These are phyloP conservation scores for Euproctis similis DNA, from an alignment of 2,888 invertebrate species.

Conservation along the genomic window DNA sequence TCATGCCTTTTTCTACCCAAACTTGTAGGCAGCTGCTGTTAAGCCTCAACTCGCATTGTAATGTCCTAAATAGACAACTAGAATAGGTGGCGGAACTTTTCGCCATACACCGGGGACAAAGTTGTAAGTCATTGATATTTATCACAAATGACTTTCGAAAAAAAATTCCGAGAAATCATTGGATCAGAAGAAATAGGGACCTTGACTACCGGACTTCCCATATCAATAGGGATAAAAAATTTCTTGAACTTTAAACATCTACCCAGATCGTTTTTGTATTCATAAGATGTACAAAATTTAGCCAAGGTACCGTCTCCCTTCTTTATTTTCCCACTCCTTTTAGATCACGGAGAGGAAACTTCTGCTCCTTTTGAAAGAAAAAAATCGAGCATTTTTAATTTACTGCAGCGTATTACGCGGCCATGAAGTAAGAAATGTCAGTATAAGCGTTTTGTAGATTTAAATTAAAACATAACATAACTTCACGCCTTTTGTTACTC, in stretches of 20 bases:
- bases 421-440: conserved; percentile 21
- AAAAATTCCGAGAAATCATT: no score
- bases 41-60: no score
- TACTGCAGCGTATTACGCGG: conserved; percentile 34
- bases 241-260: conserved; percentile 29
- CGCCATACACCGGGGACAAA: no score
- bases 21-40: no score
- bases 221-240: conserved; percentile 22
- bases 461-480: no score
- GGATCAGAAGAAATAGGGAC: no score
- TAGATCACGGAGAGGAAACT: conserved; percentile 9
- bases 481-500: no score
- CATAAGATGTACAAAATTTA: conserved; percentile 54
- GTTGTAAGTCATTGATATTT: no score
- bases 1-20: no score
- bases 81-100: no score
- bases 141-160: no score
- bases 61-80: no score
- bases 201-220: conserved; percentile 9
- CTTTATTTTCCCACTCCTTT: conserved; percentile 18
- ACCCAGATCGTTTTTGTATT: conserved; percentile 57
- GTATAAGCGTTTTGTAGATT: neutral
- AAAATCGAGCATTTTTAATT: conserved; percentile 58
- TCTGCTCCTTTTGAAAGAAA: conserved; percentile 36
- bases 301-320: conserved; percentile 44